Evolutionary conservation across 2,888 invertebrate genomes (phyloP).

Genomic region (Drosophila cracens): DNA sequence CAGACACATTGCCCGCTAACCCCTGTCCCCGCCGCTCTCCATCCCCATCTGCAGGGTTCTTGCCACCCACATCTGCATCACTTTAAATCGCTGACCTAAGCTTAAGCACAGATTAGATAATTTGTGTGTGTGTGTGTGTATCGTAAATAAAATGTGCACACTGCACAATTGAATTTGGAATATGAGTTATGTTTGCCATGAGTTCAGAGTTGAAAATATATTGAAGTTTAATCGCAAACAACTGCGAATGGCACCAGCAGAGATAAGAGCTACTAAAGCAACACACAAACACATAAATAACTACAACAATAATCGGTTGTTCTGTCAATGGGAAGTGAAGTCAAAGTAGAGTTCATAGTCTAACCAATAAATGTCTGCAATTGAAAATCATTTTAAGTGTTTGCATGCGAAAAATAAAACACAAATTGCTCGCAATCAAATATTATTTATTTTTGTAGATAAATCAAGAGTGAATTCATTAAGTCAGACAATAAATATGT

Average conservation of each 20-base stretch:
- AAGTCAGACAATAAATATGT: background rate
- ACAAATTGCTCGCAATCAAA: background rate
- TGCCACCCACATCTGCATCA: slow-evolving; percentile 13
- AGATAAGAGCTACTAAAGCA: slow-evolving; percentile 38
- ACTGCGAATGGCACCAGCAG: slow-evolving; percentile 30
- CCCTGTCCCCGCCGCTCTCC: background rate
- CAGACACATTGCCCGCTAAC: slow-evolving; percentile 7
- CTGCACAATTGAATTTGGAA: slow-evolving; percentile 42
- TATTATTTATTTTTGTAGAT: background rate
- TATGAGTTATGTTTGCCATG: slow-evolving; percentile 45
- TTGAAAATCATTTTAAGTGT: background rate
- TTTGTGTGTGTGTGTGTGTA: slow-evolving; percentile 9
- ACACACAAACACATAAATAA: background rate
- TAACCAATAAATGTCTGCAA: background rate
- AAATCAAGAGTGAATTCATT: too few relatives aligned
- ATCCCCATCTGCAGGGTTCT: background rate
- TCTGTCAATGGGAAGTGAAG: background rate
- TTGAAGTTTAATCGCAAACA: slow-evolving; percentile 23
- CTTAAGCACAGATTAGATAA: slow-evolving; percentile 59
- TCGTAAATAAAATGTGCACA: slow-evolving; percentile 49
- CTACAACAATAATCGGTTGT: background rate
- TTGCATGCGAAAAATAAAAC: background rate
- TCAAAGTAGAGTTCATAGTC: background rate
- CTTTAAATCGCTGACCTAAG: slow-evolving; percentile 58
- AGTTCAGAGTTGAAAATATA: slow-evolving; percentile 22